phyloP scores from a whole-genome alignment of 2,113 vertebrate genomes.

The Glaucomys volans region DNA sequence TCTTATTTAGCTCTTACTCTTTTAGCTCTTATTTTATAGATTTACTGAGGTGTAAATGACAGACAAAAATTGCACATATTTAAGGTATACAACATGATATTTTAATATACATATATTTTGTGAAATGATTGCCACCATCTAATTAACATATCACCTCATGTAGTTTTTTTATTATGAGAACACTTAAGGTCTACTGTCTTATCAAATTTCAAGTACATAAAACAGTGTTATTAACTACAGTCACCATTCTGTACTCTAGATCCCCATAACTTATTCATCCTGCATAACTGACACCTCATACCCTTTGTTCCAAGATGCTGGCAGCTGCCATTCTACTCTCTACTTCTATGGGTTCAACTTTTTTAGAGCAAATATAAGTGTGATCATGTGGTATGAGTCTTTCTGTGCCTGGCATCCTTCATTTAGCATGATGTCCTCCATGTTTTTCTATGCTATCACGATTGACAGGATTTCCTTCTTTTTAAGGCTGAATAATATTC shows the following conservation, averaged over 20 bases:
- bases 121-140: not conserved
- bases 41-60: not conserved
- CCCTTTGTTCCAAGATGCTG: not conserved
- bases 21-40: not conserved
- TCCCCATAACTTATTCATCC: not conserved
- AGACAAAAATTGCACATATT: not conserved
- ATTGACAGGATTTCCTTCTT: not conserved
- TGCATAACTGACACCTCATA: not conserved
- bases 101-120: not conserved
- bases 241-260: not conserved
- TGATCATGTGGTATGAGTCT: not conserved
- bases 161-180: not conserved
- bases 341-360: not conserved
- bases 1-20: too few relatives aligned
- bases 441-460: not conserved
- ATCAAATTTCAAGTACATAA: not conserved
- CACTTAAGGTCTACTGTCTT: not conserved
- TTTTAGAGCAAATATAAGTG: not conserved
- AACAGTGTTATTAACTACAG: not conserved
- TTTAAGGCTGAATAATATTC: not conserved
- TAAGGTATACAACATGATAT: not conserved
- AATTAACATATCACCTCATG: not conserved
- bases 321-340: not conserved
- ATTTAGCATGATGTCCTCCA: not conserved
- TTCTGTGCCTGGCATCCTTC: not conserved